A percentile compares a stretch with the other conserved stretches of the same genome.
These are phyloP conservation scores for Cactoblastis cactorum DNA, from an alignment of 2,888 invertebrate species.

Conservation along the genomic window DNA sequence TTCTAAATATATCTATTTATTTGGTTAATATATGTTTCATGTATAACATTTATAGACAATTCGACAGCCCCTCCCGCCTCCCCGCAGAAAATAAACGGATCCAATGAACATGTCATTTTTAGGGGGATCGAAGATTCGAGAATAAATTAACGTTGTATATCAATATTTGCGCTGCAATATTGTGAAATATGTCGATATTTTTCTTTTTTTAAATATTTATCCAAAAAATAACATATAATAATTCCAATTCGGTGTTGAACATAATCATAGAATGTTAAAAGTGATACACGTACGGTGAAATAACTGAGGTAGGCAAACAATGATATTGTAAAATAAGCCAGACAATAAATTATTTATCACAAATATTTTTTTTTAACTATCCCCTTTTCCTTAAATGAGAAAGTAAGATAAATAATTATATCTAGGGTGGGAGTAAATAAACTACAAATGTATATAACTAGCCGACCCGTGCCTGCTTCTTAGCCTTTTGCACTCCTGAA, in stretches of 20 bases:
- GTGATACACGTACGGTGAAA: slow-evolving; percentile 29
- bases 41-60: too few species aligned
- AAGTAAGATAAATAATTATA: not conserved
- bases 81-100: too few species aligned
- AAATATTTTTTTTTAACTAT: slow-evolving; percentile 34
- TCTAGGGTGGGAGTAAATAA: too few species aligned
- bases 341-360: slow-evolving; percentile 81
- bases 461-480: too few species aligned
- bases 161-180: not conserved
- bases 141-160: too few species aligned
- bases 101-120: too few species aligned
- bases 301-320: slow-evolving; percentile 67
- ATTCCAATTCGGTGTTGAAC: slow-evolving; percentile 20
- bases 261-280: slow-evolving; percentile 32
- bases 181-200: not conserved
- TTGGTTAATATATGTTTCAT: too few species aligned
- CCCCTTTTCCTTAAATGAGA: not conserved
- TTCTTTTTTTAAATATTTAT: not conserved
- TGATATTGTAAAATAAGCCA: slow-evolving; percentile 79
- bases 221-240: slow-evolving; percentile 10
- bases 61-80: too few species aligned
- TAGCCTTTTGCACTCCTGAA: too few species aligned
- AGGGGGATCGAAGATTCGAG: too few species aligned
- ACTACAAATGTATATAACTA: too few species aligned
- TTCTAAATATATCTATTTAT: too few species aligned